Evolutionary conservation across 2,113 vertebrate species (phyloP), one percentile per base, ranked within the genome.

Genomic region (Rhegmatorhina hoffmannsi): DNA sequence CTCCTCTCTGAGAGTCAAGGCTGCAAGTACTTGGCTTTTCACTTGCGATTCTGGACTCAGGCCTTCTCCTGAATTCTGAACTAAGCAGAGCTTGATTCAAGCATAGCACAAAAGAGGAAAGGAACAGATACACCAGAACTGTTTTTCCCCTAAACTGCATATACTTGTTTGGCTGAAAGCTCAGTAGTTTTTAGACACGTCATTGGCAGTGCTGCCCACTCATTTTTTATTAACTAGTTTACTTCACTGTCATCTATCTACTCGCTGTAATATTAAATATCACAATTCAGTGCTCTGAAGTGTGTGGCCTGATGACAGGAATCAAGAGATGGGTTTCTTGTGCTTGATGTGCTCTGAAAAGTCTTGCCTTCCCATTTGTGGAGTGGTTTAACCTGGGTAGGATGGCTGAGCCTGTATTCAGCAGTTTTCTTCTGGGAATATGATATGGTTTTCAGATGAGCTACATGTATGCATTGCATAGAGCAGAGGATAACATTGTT

Each of bases 401-500:
- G 33, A 31, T 15, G 11, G 9, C 15, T 47, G 50, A 82, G 26
- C 20, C 25, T 50, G 31, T 44, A 6, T 77, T 78, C 25, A 40
- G 19, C 5, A 31, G 60, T 12, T 46, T n/a, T 47, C 5, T 83
- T 79, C 36, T 47, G 46, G 19, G 56, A 36, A 7, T 38, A 19
- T 40, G 31, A 3, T 50, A 4, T 31, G 23, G 11, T 3, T 69
- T 78, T 84, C 20, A 63, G 17, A 17, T 55, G 13, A 69, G 5
- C 21, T 55, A 13, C 0, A 0, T 18, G 6, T 17, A 9, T 25
- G 24, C 52, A 26, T 33, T 56, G 13, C 20, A 3, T 29, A 10
- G 31, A 52, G 44, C 34, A 29, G 55, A 78, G 20, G 33, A 79
- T 29, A 44, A 55, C 14, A 43, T 14, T 16, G 11, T 44, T 56